Conservation (phyloP, 2,797 vertebrate genomes). For the Poecilia velifera region DNA sequence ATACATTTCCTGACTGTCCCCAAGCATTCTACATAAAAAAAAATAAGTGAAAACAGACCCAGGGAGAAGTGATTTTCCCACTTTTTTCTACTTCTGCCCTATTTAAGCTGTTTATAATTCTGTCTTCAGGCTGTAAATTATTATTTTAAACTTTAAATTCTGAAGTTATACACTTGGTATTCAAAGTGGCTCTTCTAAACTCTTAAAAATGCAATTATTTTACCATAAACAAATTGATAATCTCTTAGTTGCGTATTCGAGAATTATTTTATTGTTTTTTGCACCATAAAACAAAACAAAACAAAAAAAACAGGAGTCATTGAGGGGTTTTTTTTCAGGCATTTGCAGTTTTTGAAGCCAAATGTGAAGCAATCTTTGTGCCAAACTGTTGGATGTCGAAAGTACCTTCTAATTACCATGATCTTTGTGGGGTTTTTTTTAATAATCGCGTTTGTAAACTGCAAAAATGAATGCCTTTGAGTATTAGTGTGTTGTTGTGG, state of each 20-base stretch:
- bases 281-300: too few relatives aligned
- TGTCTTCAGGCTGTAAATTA: background rate
- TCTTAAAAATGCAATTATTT: background rate
- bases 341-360: background rate
- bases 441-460: background rate
- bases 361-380: background rate
- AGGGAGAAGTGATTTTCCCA: background rate
- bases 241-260: background rate
- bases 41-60: conserved; percentile 9
- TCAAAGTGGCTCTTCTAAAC: background rate
- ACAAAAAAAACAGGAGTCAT: background rate
- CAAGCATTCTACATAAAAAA: conserved; percentile 6
- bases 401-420: background rate
- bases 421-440: background rate
- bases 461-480: background rate
- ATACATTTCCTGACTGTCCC: conserved; percentile 34
- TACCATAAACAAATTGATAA: background rate
- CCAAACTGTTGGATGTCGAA: background rate
- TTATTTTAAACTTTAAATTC: background rate
- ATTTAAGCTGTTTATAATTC: background rate
- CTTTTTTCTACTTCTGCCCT: background rate
- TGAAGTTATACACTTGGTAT: background rate
- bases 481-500: background rate
- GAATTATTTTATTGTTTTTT: background rate
- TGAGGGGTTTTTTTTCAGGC: background rate